Base-by-base conservation (phyloP, 2,888 invertebrate genomes). In the Tuberolachnus salignus region DNA sequence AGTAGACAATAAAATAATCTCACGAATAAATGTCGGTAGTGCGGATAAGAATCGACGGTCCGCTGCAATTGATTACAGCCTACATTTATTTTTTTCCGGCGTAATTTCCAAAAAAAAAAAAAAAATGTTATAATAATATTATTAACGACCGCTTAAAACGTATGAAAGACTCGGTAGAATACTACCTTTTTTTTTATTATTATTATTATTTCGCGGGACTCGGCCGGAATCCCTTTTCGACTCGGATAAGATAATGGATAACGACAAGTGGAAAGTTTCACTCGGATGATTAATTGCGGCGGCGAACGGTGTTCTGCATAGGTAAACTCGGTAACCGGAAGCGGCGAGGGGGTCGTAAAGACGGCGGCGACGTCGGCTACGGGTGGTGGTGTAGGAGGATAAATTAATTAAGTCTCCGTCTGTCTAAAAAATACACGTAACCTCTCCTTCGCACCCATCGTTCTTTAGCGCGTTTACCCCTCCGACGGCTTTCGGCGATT, bases 391-490 rank as follows among this genome's bases (percentile, higher is more conserved):
- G n/a, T 10, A 16, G 8, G 44, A 19, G 11, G 21, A 13, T 49
- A 78, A 78, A 78, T 78, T 78, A 78, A 78, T 78, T 78, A 78
- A 78, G 78, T 78, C 78, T 78, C 59, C 55, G 78, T 78, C 78
- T 67, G 75, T 75, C 67, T 26, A 34, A 78, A 78, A 78, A 78
- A 67, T 59, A 59, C 57, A 46, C 53, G 23, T 26, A 19, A 44
- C 34, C 42, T 2, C 53, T 55, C 10, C 21, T 11, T 3, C 71
- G 19, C 11, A 16, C 46, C 21, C 64, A 6, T 23, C 23, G 0
- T 13, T 2, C 8, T 6, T 3, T 23, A 14, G 16, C 26, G 16
- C 42, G 16, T n/a, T 10, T 13, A 2, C 53, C 53, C n/a, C 53
- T 53, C 53, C 6, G 53, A 53, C 34, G 34, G 34, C 34, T 34